Conservation (phyloP, 2,888 invertebrate species). For the Rhagophthalmus giganteus region DNA sequence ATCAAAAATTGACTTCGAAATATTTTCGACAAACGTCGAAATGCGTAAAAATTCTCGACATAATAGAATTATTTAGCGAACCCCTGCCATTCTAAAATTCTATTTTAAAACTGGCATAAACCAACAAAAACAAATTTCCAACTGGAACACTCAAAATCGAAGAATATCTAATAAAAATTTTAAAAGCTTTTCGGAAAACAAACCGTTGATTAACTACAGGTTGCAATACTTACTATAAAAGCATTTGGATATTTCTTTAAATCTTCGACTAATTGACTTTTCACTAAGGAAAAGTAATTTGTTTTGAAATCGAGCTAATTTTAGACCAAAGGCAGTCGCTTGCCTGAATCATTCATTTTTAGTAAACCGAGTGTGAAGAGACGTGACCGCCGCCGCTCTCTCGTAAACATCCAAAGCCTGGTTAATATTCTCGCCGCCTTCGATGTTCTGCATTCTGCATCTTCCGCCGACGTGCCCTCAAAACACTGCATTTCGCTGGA, state of each 20-base stretch:
- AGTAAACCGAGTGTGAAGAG: conserved; percentile 51
- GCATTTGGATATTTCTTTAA: conserved; percentile 1
- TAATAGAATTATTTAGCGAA: too few relatives aligned
- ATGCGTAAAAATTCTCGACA: too few relatives aligned
- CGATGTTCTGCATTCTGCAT: conserved; percentile 23
- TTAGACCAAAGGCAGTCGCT: conserved; percentile 47
- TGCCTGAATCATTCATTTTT: conserved; percentile 47
- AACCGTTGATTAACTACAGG: conserved; percentile 3
- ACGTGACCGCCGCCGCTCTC: conserved; percentile 50
- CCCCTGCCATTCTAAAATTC: too few relatives aligned
- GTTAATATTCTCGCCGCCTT: conserved; percentile 46
- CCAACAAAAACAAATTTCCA: background rate
- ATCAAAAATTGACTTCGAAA: too few relatives aligned
- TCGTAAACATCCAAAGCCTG: conserved; percentile 48
- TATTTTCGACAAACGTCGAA: too few relatives aligned
- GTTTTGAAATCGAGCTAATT: conserved; percentile 48
- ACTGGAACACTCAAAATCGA: background rate
- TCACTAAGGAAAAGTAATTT: conserved; percentile 36
- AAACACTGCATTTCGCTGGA: conserved; percentile 27
- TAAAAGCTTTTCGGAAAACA: background rate
- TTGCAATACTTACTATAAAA: conserved; percentile 9
- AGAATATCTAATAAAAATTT: background rate
- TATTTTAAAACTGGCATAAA: too few relatives aligned
- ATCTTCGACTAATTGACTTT: conserved; percentile 13
- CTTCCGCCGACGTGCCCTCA: conserved; percentile 9